These are phyloP conservation scores for Philotrypesis tridentata DNA, from an alignment of 1,140 invertebrate species.

Conservation along the genomic window DNA sequence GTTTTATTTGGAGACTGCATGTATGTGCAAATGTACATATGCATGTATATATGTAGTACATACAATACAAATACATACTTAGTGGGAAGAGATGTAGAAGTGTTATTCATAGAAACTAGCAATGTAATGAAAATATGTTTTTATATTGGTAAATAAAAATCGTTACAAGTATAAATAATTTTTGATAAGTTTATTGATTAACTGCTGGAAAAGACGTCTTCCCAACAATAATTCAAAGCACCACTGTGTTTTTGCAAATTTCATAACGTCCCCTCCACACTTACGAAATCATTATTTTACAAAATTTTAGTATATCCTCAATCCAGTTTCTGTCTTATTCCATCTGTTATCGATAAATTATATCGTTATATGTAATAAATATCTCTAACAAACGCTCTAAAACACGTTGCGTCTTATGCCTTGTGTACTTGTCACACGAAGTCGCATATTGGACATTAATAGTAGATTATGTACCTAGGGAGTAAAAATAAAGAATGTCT, in stretches of 20 bases:
- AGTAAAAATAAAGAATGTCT: too few relatives aligned
- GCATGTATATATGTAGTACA: too few relatives aligned
- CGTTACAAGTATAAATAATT: slow-evolving; percentile 22
- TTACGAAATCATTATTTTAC: slow-evolving; percentile 45
- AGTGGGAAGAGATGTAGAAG: neutral
- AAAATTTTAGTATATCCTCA: slow-evolving; percentile 41
- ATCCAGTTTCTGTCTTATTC: slow-evolving; percentile 33
- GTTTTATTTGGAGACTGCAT: too few relatives aligned
- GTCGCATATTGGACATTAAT: slow-evolving; percentile 12
- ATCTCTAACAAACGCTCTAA: slow-evolving; percentile 32
- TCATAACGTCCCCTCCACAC: slow-evolving; percentile 32
- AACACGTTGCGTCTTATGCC: slow-evolving; percentile 18
- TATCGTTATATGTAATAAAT: slow-evolving; percentile 38
- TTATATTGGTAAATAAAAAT: slow-evolving; percentile 32
- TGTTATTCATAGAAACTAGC: neutral
- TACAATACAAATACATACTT: too few relatives aligned
- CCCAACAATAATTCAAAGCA: slow-evolving; percentile 45
- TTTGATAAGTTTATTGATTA: slow-evolving; percentile 42
- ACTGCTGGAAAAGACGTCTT: slow-evolving; percentile 32
- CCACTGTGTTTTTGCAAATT: slow-evolving; percentile 37
- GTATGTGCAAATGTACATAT: too few relatives aligned
- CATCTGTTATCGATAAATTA: slow-evolving; percentile 33
- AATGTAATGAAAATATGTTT: neutral
- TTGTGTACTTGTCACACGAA: slow-evolving; percentile 8
- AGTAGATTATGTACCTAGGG: too few relatives aligned